Conservation (phyloP, 1,140 invertebrate genomes). For the Drosophila ohnishii region DNA sequence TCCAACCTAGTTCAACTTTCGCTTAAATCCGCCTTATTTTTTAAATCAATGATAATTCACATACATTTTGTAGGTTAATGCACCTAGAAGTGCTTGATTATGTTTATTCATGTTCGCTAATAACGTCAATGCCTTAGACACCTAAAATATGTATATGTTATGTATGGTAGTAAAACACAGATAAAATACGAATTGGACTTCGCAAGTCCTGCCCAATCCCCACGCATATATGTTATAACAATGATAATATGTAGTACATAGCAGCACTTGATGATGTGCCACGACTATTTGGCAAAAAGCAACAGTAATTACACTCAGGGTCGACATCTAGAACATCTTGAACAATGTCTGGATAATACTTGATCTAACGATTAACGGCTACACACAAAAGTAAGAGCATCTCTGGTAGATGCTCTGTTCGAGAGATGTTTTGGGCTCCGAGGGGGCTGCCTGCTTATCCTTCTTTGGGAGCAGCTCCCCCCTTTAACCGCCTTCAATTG, state of each 20-base stretch:
- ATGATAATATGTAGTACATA: conserved; percentile 37
- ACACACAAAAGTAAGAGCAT: conserved; percentile 34
- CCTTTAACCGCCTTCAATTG: conserved; percentile 77
- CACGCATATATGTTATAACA: conserved; percentile 39
- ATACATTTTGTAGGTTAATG: conserved; percentile 20
- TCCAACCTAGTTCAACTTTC: not conserved
- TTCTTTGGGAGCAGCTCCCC: conserved; percentile 47
- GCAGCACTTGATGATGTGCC: conserved; percentile 34
- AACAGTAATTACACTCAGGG: conserved; percentile 44
- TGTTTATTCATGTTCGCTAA: conserved; percentile 45
- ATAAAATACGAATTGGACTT: conserved; percentile 47
- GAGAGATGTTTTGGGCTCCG: conserved; percentile 46
- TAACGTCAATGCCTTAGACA: conserved; percentile 65
- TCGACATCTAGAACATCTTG: conserved; percentile 35
- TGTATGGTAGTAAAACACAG: conserved; percentile 72
- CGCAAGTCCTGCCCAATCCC: conserved; percentile 12
- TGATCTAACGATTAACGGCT: conserved; percentile 33
- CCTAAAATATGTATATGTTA: conserved; percentile 49
- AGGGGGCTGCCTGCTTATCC: conserved; percentile 11
- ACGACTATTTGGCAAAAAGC: conserved; percentile 59
- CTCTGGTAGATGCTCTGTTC: conserved; percentile 50
- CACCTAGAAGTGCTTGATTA: conserved; percentile 53
- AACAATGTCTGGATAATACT: conserved; percentile 62
- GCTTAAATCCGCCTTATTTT: not conserved
- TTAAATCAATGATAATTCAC: not conserved